These are phyloP conservation scores for Muscidifurax raptorellus DNA, from an alignment of 1,140 invertebrate species.

Conservation along the genomic window DNA sequence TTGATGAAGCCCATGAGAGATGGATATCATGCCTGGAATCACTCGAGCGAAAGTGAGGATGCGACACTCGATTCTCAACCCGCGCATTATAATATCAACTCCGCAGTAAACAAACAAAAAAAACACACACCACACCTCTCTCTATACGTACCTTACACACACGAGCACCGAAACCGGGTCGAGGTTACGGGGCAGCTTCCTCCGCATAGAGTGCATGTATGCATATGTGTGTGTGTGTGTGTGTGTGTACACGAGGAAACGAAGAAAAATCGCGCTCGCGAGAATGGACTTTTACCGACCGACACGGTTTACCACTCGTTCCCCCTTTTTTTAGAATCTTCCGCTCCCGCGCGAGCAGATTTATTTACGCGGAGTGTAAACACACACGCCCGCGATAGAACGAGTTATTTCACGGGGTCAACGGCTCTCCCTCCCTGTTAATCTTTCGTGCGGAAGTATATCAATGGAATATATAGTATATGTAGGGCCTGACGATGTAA, in stretches of 20 bases:
- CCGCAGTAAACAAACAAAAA: background rate
- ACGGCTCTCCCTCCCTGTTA: background rate
- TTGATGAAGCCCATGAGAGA: background rate
- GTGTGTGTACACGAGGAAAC: too few species aligned
- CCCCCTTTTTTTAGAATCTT: background rate
- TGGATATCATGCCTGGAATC: background rate
- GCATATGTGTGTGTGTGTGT: too few species aligned
- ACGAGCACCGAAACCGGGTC: background rate
- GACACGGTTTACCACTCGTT: background rate
- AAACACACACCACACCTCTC: background rate
- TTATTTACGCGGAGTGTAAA: background rate
- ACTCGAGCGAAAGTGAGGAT: background rate
- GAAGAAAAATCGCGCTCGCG: background rate
- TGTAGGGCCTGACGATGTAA: too few species aligned
- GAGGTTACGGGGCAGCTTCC: background rate
- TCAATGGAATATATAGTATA: too few species aligned
- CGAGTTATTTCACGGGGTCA: background rate
- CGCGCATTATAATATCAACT: background rate
- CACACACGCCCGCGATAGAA: background rate
- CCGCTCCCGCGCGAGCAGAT: background rate
- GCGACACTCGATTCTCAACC: background rate
- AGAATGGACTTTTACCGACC: background rate
- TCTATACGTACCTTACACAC: too few species aligned
- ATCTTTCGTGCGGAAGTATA: too few species aligned
- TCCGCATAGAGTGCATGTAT: background rate